Conservation (phyloP, 2,113 vertebrate species). For the Clupea harengus region DNA sequence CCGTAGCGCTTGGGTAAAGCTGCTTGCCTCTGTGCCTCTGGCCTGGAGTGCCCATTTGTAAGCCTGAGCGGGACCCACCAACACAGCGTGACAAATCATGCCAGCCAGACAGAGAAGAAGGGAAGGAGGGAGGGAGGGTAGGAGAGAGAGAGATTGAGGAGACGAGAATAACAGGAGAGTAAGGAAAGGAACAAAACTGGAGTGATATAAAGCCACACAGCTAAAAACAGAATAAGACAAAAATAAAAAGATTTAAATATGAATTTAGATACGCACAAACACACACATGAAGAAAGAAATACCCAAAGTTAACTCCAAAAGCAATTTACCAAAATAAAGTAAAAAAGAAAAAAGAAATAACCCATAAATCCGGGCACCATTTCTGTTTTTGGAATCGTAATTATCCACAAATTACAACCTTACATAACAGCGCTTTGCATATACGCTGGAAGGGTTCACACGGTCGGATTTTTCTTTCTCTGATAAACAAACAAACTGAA, state of each 20-base stretch:
- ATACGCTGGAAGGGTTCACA: not conserved
- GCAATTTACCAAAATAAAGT: not conserved
- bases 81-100: not conserved
- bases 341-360: not conserved
- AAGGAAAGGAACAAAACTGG: not conserved
- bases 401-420: constrained; percentile 23
- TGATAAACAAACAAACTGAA: constrained; percentile 1
- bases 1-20: no score
- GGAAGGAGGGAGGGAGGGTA: not conserved
- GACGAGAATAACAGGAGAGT: not conserved
- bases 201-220: not conserved
- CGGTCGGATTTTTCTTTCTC: not conserved
- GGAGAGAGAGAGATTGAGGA: not conserved
- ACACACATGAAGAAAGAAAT: not conserved
- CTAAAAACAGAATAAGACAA: not conserved
- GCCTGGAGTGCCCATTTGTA: not conserved
- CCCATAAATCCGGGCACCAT: not conserved
- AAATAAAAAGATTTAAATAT: not conserved
- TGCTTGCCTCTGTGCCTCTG: not conserved
- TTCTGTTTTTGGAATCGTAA: constrained; percentile 18
- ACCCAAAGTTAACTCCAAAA: not conserved
- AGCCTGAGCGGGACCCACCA: not conserved
- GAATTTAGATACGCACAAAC: not conserved
- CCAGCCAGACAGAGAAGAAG: not conserved
- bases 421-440: constrained; percentile 21